A percentile compares a stretch with the other conserved stretches of the same genome.
phyloP scores from a whole-genome alignment of 2,888 invertebrate genomes.

The Limnephilus auricula region DNA sequence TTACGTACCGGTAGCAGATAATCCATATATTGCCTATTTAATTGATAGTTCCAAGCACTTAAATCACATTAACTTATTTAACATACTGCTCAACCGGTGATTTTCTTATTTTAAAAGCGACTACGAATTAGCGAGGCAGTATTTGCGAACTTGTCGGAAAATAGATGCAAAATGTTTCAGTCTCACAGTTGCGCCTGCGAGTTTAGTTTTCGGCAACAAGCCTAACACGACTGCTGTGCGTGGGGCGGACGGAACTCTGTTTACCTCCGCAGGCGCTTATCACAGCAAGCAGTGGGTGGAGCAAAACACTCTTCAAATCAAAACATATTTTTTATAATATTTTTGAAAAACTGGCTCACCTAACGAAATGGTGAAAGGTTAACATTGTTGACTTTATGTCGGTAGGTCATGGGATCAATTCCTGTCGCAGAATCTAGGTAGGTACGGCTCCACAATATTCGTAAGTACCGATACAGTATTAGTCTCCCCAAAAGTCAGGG shows the following conservation, averaged over 20 bases:
- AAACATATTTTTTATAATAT: background rate
- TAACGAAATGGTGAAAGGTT: too few species aligned
- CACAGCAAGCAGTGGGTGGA: background rate
- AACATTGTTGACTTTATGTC: too few species aligned
- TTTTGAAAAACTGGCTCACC: too few species aligned
- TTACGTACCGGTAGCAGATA: background rate
- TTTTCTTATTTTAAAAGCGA: background rate
- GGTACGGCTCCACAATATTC: too few species aligned
- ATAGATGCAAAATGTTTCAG: background rate
- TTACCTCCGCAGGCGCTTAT: background rate
- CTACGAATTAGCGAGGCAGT: background rate
- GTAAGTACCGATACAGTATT: too few species aligned
- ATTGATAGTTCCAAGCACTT: background rate
- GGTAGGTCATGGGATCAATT: too few species aligned
- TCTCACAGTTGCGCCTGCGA: background rate
- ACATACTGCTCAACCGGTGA: background rate
- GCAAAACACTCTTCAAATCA: background rate
- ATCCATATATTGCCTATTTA: background rate
- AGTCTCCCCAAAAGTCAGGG: too few species aligned
- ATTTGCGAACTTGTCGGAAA: background rate
- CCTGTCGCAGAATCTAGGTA: too few species aligned
- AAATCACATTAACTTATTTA: background rate
- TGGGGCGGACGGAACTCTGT: background rate
- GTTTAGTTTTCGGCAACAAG: background rate
- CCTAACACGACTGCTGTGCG: constrained; percentile 6